These are phyloP conservation scores for Adoxophyes honmai DNA, from an alignment of 1,140 invertebrate species.

Conservation along the genomic window DNA sequence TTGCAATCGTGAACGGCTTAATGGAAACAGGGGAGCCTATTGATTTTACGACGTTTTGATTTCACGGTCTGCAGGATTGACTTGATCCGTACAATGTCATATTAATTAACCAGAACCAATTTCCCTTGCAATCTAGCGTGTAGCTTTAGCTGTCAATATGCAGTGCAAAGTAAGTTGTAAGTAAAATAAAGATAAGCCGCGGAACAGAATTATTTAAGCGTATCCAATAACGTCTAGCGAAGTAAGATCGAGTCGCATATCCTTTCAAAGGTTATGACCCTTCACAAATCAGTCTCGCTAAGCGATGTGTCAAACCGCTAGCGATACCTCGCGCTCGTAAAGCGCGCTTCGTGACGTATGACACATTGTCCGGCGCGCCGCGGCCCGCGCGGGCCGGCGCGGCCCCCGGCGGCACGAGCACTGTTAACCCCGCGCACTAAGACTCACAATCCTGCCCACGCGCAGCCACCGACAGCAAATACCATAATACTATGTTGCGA, in stretches of 20 bases:
- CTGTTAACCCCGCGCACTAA: not conserved
- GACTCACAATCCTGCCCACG: too few relatives aligned
- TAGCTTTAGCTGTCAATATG: too few relatives aligned
- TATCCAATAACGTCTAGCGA: not conserved
- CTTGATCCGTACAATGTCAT: too few relatives aligned
- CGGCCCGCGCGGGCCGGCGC: not conserved
- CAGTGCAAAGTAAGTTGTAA: too few relatives aligned
- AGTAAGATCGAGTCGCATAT: not conserved
- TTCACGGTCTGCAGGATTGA: not conserved
- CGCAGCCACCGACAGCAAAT: not conserved
- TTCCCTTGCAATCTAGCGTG: too few relatives aligned
- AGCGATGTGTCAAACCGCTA: constrained; percentile 17
- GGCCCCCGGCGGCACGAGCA: not conserved
- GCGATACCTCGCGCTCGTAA: constrained; percentile 17
- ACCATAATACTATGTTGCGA: constrained; percentile 51
- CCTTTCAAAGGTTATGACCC: constrained; percentile 14
- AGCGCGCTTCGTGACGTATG: constrained; percentile 16
- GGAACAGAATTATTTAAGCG: constrained; percentile 11
- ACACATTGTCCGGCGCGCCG: constrained; percentile 11
- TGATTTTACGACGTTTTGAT: constrained; percentile 10
- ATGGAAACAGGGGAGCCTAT: constrained; percentile 6
- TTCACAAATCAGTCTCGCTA: constrained; percentile 19
- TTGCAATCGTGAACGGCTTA: constrained; percentile 3
- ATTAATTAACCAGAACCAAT: too few relatives aligned
- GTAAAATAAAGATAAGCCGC: not conserved